phyloP scores from a whole-genome alignment of 2,113 vertebrate species.

The Athene cunicularia region DNA sequence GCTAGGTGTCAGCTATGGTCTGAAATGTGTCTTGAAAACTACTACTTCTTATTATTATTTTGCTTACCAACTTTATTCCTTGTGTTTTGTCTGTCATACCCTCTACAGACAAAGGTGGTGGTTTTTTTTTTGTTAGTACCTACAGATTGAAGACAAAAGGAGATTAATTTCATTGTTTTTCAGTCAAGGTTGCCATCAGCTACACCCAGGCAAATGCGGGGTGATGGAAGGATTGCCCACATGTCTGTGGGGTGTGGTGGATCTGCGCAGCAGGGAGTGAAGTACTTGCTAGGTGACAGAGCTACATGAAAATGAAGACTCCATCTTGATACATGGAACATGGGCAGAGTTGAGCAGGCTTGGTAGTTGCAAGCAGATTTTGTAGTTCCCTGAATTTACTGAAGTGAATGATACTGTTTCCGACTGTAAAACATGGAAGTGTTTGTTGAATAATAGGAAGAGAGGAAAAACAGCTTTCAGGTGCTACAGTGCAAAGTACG shows the following conservation, averaged over 20 bases:
- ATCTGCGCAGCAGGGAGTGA: not conserved
- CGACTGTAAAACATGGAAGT: not conserved
- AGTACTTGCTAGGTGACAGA: not conserved
- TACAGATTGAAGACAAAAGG: not conserved
- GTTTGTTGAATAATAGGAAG: not conserved
- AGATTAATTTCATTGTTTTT: not conserved
- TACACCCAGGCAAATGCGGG: not conserved
- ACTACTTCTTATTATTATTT: not conserved
- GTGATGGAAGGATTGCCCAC: not conserved
- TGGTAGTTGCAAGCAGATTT: not conserved
- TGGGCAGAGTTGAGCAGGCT: not conserved
- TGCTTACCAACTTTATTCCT: not conserved
- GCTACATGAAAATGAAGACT: not conserved
- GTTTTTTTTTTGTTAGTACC: not conserved
- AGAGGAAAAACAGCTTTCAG: not conserved
- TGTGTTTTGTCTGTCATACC: not conserved
- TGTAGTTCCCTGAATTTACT: not conserved
- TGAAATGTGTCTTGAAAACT: not conserved
- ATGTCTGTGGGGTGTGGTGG: not conserved
- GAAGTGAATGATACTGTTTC: rapidly evolving
- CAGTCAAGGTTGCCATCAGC: not conserved
- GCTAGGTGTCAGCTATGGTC: not conserved
- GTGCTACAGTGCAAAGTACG: not conserved
- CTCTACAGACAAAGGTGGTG: not conserved
- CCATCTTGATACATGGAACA: rapidly evolving